Evolutionary conservation across 2,797 vertebrate species (phyloP).

Genomic region (Pangasius krempfi): DNA sequence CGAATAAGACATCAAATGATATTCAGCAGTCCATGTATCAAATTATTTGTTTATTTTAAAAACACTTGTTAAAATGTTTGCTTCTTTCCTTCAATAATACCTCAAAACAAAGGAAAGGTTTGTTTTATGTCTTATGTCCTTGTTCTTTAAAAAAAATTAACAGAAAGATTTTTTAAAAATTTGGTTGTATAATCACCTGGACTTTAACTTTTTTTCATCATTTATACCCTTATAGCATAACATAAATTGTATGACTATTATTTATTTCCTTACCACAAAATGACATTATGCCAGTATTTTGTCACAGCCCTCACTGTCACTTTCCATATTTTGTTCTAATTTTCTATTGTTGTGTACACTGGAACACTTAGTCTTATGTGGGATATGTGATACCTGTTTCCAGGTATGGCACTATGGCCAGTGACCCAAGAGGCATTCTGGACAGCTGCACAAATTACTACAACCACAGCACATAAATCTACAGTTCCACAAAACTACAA

Average conservation of each 20-base stretch:
- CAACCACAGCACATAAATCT: not conserved
- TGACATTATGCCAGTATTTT: not conserved
- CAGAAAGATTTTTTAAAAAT: not conserved
- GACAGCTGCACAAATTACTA: not conserved
- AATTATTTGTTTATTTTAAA: not conserved
- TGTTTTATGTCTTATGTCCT: not conserved
- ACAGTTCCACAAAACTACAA: not conserved
- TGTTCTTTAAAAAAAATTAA: not conserved
- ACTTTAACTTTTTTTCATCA: not conserved
- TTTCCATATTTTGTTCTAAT: not conserved
- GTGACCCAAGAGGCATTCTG: not conserved
- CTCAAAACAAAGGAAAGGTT: not conserved
- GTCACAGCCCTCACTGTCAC: not conserved
- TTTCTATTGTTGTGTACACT: not conserved
- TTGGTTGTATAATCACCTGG: not conserved
- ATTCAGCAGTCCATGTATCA: not conserved
- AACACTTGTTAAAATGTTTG: not conserved
- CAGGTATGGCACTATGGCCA: not conserved
- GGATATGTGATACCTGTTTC: not conserved
- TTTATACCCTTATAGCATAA: not conserved
- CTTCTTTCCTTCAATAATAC: not conserved
- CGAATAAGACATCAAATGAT: not conserved
- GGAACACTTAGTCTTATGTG: not conserved
- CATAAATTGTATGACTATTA: not conserved
- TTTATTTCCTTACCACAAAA: not conserved